Percentiles rank a stretch among this genome's conserved stretches.
Evolutionary conservation across 2,888 invertebrate genomes (phyloP).

Genomic region (Torymus auratus): DNA sequence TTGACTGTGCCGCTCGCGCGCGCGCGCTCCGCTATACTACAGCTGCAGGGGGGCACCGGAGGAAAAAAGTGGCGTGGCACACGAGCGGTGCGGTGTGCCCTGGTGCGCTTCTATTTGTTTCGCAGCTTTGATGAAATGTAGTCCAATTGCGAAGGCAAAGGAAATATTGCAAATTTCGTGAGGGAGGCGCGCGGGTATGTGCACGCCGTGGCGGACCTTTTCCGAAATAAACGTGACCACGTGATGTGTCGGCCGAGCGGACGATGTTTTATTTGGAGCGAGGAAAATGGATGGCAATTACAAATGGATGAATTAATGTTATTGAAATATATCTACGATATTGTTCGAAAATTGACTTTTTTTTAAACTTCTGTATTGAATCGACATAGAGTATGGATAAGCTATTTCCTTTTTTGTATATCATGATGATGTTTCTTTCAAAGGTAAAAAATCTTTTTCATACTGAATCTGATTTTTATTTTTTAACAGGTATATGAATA

Average conservation of each 20-base stretch:
- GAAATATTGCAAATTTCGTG: not conserved
- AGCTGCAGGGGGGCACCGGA: too few species aligned
- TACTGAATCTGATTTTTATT: too few species aligned
- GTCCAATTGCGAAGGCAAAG: not conserved
- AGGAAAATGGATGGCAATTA: too few species aligned
- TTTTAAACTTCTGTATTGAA: not conserved
- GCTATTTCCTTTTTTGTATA: constrained; percentile 19
- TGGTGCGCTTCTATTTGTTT: not conserved
- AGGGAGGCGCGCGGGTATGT: not conserved
- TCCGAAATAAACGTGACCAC: too few species aligned
- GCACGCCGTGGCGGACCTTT: not conserved
- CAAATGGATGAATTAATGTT: too few species aligned
- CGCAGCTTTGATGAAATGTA: not conserved
- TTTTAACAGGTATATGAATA: too few species aligned
- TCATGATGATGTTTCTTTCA: too few species aligned
- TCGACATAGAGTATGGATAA: constrained; percentile 25
- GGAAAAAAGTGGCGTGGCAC: not conserved
- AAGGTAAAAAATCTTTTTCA: not conserved
- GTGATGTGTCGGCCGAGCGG: too few species aligned
- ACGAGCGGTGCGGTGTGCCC: too few species aligned
- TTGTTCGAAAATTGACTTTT: not conserved
- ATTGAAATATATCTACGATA: too few species aligned
- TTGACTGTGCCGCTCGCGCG: not conserved
- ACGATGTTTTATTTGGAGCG: too few species aligned
- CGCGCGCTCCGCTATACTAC: too few species aligned